Base-by-base conservation (phyloP, 92 coral and sea anemone species). In the Virgularia gustaviana region DNA sequence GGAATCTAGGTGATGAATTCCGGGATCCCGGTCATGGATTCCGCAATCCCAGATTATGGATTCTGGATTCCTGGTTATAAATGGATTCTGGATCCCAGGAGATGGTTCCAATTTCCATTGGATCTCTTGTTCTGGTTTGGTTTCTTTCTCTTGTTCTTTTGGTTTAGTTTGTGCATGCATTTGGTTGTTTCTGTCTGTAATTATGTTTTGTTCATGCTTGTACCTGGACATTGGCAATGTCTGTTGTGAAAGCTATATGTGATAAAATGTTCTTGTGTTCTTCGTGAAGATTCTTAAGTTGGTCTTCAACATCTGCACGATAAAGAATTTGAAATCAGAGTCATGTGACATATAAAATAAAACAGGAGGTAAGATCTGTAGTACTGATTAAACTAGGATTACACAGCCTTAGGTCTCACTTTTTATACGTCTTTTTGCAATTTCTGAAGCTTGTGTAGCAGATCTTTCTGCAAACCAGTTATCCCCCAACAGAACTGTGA, bases 381-480 rank as follows among this genome's bases (percentile, higher is more conserved):
- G n/a, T n/a, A n/a, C n/a, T n/a, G n/a, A n/a, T n/a, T n/a, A n/a
- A 62, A 38, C 24, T 18, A 35, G 43, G 43, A 72, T 58, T 71
- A 71, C 71, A 34, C 20, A 37, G 24, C 63, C 63, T 49, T 61
- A 70, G 20, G 49, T 42, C 79, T 77, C 75, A 85, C 88, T 81
- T 44, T 82, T 82, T 64, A 84, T 81, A 62, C 98, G 85, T 38
- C 98, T 75, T 42, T 82, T 70, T 36, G 88, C 94, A 47, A 89
- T 87, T 49, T 92, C 94, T 45, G 67, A 56, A 25, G 98, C 98
- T 70, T 92, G 98, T 32, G 85, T 78, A 27, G 96, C 96, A 36
- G 98, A 92, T 29, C 98, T 79, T 66, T 92, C 92, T 6, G 85
- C 98, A 87, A 92, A 92, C 98, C 98, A 92, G 60, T 92, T 92